A percentile compares a stretch with the other conserved stretches of the same genome.
These are phyloP conservation scores for Austrofundulus limnaeus DNA, from an alignment of 2,113 vertebrate genomes.

Conservation along the genomic window DNA sequence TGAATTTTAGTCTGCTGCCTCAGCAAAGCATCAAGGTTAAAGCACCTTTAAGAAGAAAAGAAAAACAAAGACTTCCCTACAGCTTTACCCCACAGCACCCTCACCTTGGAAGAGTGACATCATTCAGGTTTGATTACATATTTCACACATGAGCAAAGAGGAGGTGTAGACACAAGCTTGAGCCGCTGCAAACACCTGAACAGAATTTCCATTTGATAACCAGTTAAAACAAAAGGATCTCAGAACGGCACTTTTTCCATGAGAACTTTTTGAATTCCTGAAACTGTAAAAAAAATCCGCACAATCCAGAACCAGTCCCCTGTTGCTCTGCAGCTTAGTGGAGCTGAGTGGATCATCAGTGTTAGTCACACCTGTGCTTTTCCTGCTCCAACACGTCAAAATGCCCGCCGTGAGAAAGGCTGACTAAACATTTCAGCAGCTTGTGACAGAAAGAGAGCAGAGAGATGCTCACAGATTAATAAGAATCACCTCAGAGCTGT, in stretches of 20 bases:
- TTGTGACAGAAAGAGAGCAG: not conserved
- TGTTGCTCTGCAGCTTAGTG: not conserved
- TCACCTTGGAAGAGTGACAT: slow-evolving; percentile 43
- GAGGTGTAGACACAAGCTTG: not conserved
- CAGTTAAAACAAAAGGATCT: not conserved
- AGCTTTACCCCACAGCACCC: slow-evolving; percentile 36
- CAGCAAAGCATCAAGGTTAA: slow-evolving; percentile 71
- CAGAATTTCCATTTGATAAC: not conserved
- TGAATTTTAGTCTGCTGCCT: slow-evolving; percentile 58
- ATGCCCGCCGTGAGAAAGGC: not conserved
- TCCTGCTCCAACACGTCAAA: slow-evolving; percentile 11
- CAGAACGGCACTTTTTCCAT: not conserved
- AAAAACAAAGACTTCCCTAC: slow-evolving; percentile 35
- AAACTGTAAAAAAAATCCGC: not conserved
- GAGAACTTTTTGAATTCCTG: no score
- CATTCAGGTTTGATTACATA: slow-evolving; percentile 49
- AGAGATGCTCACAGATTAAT: slow-evolving; percentile 10
- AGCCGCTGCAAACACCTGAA: not conserved
- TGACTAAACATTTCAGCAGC: not conserved
- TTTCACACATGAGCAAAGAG: slow-evolving; percentile 34
- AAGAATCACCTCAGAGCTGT: slow-evolving; percentile 18
- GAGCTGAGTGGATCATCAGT: slow-evolving; percentile 8
- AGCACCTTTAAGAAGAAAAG: slow-evolving; percentile 41
- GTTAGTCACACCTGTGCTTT: slow-evolving; percentile 19
- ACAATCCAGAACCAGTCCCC: not conserved